These are phyloP conservation scores for Chelon labrosus DNA, from an alignment of 2,797 vertebrate genomes.

Conservation along the genomic window DNA sequence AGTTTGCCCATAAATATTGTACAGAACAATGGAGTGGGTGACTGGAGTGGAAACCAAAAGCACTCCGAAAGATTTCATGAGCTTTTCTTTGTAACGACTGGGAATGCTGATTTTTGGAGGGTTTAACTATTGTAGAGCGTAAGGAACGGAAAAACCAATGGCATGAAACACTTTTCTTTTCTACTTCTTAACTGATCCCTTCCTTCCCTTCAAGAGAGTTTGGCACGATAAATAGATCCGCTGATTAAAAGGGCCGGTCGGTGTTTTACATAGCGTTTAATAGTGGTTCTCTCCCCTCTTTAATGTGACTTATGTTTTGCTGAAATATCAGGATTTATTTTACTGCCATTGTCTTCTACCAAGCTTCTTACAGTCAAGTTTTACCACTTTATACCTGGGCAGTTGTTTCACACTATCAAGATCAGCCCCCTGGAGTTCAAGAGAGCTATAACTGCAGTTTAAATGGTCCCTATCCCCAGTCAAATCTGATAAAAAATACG, in stretches of 20 bases:
- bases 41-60: conserved; percentile 48
- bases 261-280: conserved; percentile 39
- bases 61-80: conserved; percentile 34
- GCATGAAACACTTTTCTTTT: conserved; percentile 47
- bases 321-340: conserved; percentile 15
- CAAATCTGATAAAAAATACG: no score
- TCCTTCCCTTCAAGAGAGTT: conserved; percentile 36
- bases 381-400: no score
- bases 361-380: not conserved
- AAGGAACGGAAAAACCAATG: conserved; percentile 53
- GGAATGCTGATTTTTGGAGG: conserved; percentile 60
- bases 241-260: conserved; percentile 43
- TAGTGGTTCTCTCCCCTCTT: not conserved
- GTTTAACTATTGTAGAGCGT: conserved; percentile 51
- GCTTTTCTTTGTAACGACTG: conserved; percentile 39
- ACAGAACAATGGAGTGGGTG: conserved; percentile 58
- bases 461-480: no score
- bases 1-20: conserved; percentile 56
- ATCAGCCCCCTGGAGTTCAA: no score
- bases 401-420: no score
- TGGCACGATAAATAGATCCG: conserved; percentile 45
- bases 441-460: no score
- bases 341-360: conserved; percentile 3
- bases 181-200: conserved; percentile 40
- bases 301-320: not conserved